Percentiles rank a stretch among this genome's conserved stretches.
phyloP scores from a whole-genome alignment of 1,140 invertebrate genomes.

The Panagrolaimus sp. region DNA sequence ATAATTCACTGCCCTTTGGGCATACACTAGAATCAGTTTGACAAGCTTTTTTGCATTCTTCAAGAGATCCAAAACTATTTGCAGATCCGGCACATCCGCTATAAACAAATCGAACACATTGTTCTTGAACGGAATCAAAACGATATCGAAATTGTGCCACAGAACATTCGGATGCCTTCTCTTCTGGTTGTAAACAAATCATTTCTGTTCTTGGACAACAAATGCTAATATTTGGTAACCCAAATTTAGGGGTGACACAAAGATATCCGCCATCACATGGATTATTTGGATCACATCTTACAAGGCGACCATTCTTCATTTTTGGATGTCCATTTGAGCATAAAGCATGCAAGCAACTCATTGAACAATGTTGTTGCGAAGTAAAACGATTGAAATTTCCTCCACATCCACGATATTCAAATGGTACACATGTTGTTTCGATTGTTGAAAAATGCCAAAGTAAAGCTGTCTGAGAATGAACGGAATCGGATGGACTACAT shows the following conservation, averaged over 20 bases:
- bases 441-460: slow-evolving; percentile 23
- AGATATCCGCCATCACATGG: slow-evolving; percentile 22
- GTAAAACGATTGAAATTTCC: slow-evolving; percentile 30
- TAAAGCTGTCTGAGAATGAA: neutral
- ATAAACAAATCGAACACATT: slow-evolving; percentile 18
- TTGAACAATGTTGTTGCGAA: slow-evolving; percentile 22
- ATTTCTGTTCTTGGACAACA: slow-evolving; percentile 25
- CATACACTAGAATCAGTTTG: slow-evolving; percentile 13
- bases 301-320: slow-evolving; percentile 23
- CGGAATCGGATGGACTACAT: slow-evolving; percentile 15
- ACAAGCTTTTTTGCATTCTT: slow-evolving; percentile 24
- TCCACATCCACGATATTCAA: slow-evolving; percentile 26
- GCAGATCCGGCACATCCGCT: slow-evolving; percentile 16
- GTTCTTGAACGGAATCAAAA: slow-evolving; percentile 10
- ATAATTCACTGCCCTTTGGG: slow-evolving; percentile 16
- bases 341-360: slow-evolving; percentile 18
- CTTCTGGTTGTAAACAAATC: neutral
- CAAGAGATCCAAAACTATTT: slow-evolving; percentile 21
- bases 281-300: slow-evolving; percentile 12
- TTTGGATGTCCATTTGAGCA: slow-evolving; percentile 27
- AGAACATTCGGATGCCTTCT: neutral
- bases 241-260: slow-evolving; percentile 12
- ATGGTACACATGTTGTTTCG: slow-evolving; percentile 22
- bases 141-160: slow-evolving; percentile 21
- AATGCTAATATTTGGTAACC: slow-evolving; percentile 18